Evolutionary conservation across 1,140 invertebrate species (phyloP), one percentile per base, ranked within the genome.

Genomic region (Platyura marginata): DNA sequence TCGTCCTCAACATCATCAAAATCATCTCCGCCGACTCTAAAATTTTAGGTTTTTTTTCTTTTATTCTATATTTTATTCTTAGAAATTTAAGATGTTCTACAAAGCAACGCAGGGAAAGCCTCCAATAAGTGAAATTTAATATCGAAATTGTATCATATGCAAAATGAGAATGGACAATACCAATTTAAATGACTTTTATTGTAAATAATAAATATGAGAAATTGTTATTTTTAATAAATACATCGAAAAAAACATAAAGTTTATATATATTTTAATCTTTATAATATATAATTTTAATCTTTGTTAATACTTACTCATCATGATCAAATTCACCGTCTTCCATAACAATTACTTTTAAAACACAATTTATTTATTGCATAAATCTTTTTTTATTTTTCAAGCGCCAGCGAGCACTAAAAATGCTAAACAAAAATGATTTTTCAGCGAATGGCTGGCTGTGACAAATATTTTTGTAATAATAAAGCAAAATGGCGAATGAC

Each of bases 1-100:
- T 84, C 81, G 38, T 84, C 81, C 39, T 83, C 81, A 16, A 79
- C 80, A 53, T 83, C 81, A 45, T 81, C 79, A 54, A 81, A 83
- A 51, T 83, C 80, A 51, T 81, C 81, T 18, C 68, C 79, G 11
- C 70, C 79, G 43, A 75, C 75, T 54, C 77, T 79, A 49, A 21
- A 62, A 53, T 18, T 38, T 38, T 18, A 3, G n/a, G n/a, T n/a
- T n/a, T n/a, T n/a, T n/a, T n/a, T n/a, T n/a, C n/a, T n/a, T n/a
- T n/a, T n/a, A n/a, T n/a, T n/a, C n/a, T n/a, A n/a, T n/a, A n/a
- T n/a, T n/a, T n/a, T n/a, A n/a, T n/a, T n/a, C n/a, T n/a, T n/a
- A n/a, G n/a, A n/a, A n/a, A n/a, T n/a, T n/a, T n/a, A 38, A 18
- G 18, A 21, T 18, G 3, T 4, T 38, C 16, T 10, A 20, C 19